phyloP scores from a whole-genome alignment of 1,140 invertebrate genomes.

The Scaptomyza hsui region DNA sequence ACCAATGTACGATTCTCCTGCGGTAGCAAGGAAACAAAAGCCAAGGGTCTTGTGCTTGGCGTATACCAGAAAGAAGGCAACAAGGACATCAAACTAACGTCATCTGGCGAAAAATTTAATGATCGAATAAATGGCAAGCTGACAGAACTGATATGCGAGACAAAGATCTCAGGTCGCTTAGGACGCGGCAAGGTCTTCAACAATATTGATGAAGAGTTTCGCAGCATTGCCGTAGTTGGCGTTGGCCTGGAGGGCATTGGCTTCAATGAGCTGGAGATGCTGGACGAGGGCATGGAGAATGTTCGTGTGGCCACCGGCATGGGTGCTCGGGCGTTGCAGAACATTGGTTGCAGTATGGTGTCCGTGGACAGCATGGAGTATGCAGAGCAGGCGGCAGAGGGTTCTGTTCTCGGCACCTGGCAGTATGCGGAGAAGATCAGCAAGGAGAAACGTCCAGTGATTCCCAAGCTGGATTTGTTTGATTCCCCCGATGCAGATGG shows the following conservation, averaged over 20 bases:
- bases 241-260: slow-evolving; percentile 87
- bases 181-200: slow-evolving; percentile 86
- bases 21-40: not conserved
- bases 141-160: slow-evolving; percentile 54
- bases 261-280: slow-evolving; percentile 87
- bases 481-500: slow-evolving; percentile 84
- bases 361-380: slow-evolving; percentile 89
- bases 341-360: slow-evolving; percentile 85
- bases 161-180: slow-evolving; percentile 72
- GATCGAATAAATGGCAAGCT: slow-evolving; percentile 68
- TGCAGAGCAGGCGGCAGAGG: slow-evolving; percentile 86
- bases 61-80: slow-evolving; percentile 72
- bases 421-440: slow-evolving; percentile 87
- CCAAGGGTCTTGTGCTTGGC: slow-evolving; percentile 73
- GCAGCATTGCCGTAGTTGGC: slow-evolving; percentile 88
- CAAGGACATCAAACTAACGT: slow-evolving; percentile 58
- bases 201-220: slow-evolving; percentile 87
- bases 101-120: slow-evolving; percentile 60
- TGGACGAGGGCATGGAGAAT: slow-evolving; percentile 87
- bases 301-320: slow-evolving; percentile 85
- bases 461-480: slow-evolving; percentile 84
- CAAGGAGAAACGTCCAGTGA: slow-evolving; percentile 84
- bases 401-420: slow-evolving; percentile 85
- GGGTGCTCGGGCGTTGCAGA: slow-evolving; percentile 85
- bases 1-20: slow-evolving; percentile 12